Percentiles rank a stretch among this genome's conserved stretches.
Evolutionary conservation across 2,888 invertebrate genomes (phyloP).

Genomic region (Cryptus viduatorius): DNA sequence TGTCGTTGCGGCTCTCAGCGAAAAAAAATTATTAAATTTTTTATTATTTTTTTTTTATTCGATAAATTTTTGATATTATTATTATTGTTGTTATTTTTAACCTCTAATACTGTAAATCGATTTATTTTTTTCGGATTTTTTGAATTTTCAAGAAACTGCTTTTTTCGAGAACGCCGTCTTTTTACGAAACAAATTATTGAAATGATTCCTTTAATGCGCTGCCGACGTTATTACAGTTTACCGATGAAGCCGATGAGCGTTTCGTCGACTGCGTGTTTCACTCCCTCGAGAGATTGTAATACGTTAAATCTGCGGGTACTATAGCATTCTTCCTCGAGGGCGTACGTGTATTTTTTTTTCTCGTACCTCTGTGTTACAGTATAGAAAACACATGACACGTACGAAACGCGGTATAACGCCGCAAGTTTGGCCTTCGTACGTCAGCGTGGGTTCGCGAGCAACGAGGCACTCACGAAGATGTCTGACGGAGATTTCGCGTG

Average conservation of each 20-base stretch:
- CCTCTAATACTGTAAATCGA: no score
- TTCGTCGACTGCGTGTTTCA: constrained; percentile 33
- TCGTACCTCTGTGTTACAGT: constrained; percentile 1
- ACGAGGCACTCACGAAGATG: constrained; percentile 51
- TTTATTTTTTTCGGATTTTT: no score
- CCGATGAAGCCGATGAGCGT: neutral
- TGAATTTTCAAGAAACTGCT: no score
- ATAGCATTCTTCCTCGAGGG: constrained; percentile 52
- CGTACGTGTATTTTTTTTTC: constrained; percentile 35
- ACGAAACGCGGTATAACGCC: constrained; percentile 28
- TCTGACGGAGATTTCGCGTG: constrained; percentile 65
- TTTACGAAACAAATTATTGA: neutral
- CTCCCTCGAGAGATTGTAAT: constrained; percentile 26
- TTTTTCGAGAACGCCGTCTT: neutral
- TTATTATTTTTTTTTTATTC: no score
- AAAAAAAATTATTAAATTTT: no score
- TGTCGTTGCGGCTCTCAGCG: no score
- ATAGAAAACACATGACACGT: constrained; percentile 57
- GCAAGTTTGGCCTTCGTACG: constrained; percentile 62
- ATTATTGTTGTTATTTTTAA: no score
- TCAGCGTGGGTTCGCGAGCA: constrained; percentile 63
- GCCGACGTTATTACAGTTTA: neutral
- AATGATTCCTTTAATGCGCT: neutral
- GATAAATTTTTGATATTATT: no score
- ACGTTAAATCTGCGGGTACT: constrained; percentile 64